Evolutionary conservation across 2,113 vertebrate species (phyloP), one percentile per base, ranked within the genome.

Genomic region (Theristicus caerulescens): DNA sequence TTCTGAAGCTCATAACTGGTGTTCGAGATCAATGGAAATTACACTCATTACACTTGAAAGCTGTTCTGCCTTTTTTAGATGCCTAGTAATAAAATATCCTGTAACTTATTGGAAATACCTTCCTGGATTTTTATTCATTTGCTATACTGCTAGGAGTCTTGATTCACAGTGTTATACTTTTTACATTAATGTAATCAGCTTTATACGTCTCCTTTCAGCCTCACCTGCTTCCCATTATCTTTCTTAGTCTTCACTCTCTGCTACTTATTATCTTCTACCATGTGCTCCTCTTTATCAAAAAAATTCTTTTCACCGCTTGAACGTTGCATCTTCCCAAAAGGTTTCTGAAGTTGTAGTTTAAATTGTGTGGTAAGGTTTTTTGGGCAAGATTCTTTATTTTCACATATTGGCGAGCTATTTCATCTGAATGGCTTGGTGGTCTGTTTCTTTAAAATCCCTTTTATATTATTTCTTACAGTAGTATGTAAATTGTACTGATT

Each of bases 361-460:
- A 89, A 62, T 83, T 44, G 20, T n/a, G 52, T 40, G 44, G 34
- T 47, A 77, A 10, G 19, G 8, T 7, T 34, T 72, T 82, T 40
- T 51, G 19, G 36, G 46, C 47, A 77, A 82, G 47, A 47, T 55
- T 76, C 36, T 83, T 59, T 59, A 20, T 83, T 83, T 93, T 34
- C 21, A 5, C 2, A 0, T 70, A 9, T 16, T 49, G 19, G 9
- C 0, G 3, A 81, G 13, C 16, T 36, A 5, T 65, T 93, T 57
- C 3, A 27, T 52, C 46, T 67, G 40, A 73, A 73, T 81, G 4
- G 20, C 36, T 34, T 61, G 46, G 25, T 79, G 66, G 51, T 66
- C 70, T 65, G 26, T 81, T 77, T 82, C 69, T 91, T 78, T 65
- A 83, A 86, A 91, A 86, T 40, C 49, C 20, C 5, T 65, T 64